Evolutionary conservation across 2,113 vertebrate genomes (phyloP).

Genomic region (Fregata magnificens): DNA sequence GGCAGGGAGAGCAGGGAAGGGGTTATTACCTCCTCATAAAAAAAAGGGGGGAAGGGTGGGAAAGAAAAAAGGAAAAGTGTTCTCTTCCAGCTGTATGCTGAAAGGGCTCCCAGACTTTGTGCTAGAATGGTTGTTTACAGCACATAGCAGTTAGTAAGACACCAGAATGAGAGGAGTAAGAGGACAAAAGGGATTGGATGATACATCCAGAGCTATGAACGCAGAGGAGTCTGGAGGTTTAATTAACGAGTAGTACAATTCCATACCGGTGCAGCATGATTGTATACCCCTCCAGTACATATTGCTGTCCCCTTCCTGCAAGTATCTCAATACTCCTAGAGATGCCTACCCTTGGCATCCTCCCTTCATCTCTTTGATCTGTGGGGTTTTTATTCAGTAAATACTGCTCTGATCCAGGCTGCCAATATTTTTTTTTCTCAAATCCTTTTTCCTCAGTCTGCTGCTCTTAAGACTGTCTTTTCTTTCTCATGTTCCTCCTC

Average conservation of each 20-base stretch:
- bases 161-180: not conserved
- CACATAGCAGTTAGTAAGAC: not conserved
- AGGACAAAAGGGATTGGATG: not conserved
- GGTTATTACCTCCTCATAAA: not conserved
- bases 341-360: not conserved
- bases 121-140: not conserved
- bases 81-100: not conserved
- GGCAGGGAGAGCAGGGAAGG: not conserved
- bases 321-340: not conserved
- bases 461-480: not conserved
- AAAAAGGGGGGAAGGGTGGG: accelerated
- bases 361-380: not conserved
- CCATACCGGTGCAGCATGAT: not conserved
- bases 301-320: not conserved
- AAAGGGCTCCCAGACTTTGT: not conserved
- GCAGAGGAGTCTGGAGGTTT: not conserved
- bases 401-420: not conserved
- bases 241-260: not conserved
- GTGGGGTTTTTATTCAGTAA: not conserved
- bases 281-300: not conserved
- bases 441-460: not conserved
- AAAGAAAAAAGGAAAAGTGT: not conserved
- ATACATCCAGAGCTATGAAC: not conserved
- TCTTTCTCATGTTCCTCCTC: not conserved
- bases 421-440: not conserved